phyloP scores from a whole-genome alignment of 2,797 vertebrate species.

The Enteromius thamalakanensis region DNA sequence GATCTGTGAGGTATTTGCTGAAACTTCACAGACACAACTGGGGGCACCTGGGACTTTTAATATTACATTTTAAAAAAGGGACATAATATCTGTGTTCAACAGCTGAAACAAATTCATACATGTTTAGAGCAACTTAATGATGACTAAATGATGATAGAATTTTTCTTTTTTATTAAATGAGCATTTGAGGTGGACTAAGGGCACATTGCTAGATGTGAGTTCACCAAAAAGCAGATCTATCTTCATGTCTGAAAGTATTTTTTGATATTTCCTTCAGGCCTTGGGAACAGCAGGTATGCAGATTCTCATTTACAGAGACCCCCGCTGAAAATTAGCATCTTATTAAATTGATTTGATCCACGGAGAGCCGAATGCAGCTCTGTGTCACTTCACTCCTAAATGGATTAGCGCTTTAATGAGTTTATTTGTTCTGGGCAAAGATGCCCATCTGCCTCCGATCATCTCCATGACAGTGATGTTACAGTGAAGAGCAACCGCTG shows the following conservation, averaged over 20 bases:
- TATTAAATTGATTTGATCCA: conserved; percentile 74
- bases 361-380: conserved; percentile 55
- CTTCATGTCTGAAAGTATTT: conserved; percentile 6
- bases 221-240: neutral
- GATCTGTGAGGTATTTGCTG: neutral
- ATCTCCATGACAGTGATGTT: conserved; percentile 41
- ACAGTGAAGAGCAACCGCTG: conserved; percentile 44
- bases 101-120: neutral
- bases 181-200: neutral
- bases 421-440: conserved; percentile 73
- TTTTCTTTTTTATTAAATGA: neutral
- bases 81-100: neutral
- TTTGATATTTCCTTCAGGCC: conserved; percentile 58
- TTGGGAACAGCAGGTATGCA: conserved; percentile 67
- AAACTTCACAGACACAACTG: neutral
- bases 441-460: conserved; percentile 62
- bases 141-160: neutral
- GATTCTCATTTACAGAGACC: conserved; percentile 72
- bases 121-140: neutral
- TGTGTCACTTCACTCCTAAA: conserved; percentile 63
- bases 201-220: neutral
- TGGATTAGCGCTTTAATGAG: conserved; percentile 72
- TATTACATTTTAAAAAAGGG: neutral
- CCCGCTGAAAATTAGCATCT: conserved; percentile 75
- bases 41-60: neutral